A percentile compares a stretch with the other conserved stretches of the same genome.
Conservation (phyloP, 2,888 invertebrate genomes). For the Sthenelais limicola region DNA sequence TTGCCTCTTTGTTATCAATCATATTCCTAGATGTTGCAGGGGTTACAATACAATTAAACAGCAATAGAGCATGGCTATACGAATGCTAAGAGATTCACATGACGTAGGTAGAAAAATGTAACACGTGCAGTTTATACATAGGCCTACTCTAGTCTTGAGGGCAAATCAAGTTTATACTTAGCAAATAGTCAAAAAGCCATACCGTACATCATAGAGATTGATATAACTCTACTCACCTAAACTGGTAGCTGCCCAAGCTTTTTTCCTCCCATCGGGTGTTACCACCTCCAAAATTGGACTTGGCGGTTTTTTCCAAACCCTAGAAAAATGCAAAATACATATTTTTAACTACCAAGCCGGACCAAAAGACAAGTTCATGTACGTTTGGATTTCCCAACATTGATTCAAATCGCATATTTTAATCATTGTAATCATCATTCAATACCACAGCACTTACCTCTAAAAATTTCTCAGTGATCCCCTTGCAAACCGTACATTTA, state of each 20-base stretch:
- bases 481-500: slow-evolving; percentile 48
- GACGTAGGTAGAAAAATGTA: too few relatives aligned
- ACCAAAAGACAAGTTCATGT: too few relatives aligned
- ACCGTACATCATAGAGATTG: not conserved
- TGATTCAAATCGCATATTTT: not conserved
- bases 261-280: slow-evolving; percentile 69
- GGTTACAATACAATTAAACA: too few relatives aligned
- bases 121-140: too few relatives aligned
- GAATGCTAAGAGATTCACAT: too few relatives aligned
- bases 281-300: slow-evolving; percentile 68
- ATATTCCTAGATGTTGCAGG: too few relatives aligned
- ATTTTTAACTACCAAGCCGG: not conserved
- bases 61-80: too few relatives aligned
- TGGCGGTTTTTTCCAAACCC: slow-evolving; percentile 63
- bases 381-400: too few relatives aligned
- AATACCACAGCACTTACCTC: slow-evolving; percentile 41
- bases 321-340: slow-evolving; percentile 44
- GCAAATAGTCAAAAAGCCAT: too few relatives aligned
- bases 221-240: slow-evolving; percentile 54
- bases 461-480: slow-evolving; percentile 46
- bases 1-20: too few relatives aligned
- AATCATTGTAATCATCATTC: not conserved
- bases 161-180: too few relatives aligned
- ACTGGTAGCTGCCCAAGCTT: slow-evolving; percentile 61
- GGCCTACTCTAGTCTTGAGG: too few relatives aligned